Conservation (phyloP, 1,140 invertebrate species). For the Saccostrea glomerata region DNA sequence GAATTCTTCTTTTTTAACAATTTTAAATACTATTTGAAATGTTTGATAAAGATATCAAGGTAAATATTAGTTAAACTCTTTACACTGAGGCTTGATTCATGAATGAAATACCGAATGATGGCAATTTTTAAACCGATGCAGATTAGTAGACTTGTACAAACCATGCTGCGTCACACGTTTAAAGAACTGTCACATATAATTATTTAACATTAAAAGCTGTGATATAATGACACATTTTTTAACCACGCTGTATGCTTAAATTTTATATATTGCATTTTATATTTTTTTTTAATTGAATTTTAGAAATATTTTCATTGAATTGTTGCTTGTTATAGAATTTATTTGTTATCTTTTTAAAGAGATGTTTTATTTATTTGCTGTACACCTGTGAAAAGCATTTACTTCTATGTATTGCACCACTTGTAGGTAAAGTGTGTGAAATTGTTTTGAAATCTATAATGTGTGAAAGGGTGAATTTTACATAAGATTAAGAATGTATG, state of each 20-base stretch:
- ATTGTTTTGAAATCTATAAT: not conserved
- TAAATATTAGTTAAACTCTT: too few species aligned
- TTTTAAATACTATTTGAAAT: not conserved
- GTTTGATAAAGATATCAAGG: not conserved
- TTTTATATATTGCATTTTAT: not conserved
- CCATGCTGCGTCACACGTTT: not conserved
- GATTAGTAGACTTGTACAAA: not conserved
- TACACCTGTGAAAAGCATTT: not conserved
- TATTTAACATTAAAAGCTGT: not conserved
- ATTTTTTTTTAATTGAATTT: not conserved
- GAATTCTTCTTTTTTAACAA: not conserved
- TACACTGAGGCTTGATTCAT: too few species aligned
- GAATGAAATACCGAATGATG: too few species aligned
- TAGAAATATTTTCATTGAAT: not conserved
- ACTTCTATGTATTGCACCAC: not conserved
- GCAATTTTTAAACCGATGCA: too few species aligned
- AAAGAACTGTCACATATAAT: not conserved
- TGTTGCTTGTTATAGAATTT: constrained; percentile 24
- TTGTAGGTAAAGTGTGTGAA: not conserved
- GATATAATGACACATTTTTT: not conserved
- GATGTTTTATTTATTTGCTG: not conserved
- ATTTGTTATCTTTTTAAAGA: not conserved
- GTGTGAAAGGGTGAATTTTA: not conserved
- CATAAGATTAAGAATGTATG: not conserved
- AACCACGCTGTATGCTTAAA: not conserved